Percentiles rank a stretch among this genome's conserved stretches.
Conservation (phyloP, 2,797 vertebrate species). For the Chanos chanos region DNA sequence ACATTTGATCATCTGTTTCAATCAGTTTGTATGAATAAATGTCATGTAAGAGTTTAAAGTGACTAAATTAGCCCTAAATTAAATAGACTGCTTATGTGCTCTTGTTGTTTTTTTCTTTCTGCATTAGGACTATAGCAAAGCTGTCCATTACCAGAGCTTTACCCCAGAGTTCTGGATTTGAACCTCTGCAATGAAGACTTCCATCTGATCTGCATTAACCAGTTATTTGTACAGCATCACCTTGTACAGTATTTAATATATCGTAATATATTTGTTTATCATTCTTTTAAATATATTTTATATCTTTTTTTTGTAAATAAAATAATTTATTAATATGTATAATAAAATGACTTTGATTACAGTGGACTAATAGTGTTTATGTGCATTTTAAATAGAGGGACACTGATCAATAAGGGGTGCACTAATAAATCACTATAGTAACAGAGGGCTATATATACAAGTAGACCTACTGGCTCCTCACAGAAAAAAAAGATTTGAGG, state of each 20-base stretch:
- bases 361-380: too few species aligned
- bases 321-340: slow-evolving; percentile 44
- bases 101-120: background rate
- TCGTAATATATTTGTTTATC: slow-evolving; percentile 5
- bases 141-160: slow-evolving; percentile 4
- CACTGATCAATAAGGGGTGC: too few species aligned
- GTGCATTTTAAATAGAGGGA: too few species aligned
- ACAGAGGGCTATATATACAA: too few species aligned
- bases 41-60: background rate
- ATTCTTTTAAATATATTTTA: slow-evolving; percentile 26
- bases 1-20: background rate
- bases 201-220: background rate
- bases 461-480: too few species aligned
- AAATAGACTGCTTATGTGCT: background rate
- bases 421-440: too few species aligned
- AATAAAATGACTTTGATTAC: slow-evolving; percentile 28
- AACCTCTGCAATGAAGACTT: background rate
- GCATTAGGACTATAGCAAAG: slow-evolving; percentile 41
- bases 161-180: slow-evolving; percentile 41
- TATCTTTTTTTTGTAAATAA: slow-evolving; percentile 31
- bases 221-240: background rate
- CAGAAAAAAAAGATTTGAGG: too few species aligned
- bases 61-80: background rate
- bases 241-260: slow-evolving; percentile 41
- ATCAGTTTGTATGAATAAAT: background rate